Base-by-base conservation (phyloP, 2,113 vertebrate genomes). In the Labeo catla region DNA sequence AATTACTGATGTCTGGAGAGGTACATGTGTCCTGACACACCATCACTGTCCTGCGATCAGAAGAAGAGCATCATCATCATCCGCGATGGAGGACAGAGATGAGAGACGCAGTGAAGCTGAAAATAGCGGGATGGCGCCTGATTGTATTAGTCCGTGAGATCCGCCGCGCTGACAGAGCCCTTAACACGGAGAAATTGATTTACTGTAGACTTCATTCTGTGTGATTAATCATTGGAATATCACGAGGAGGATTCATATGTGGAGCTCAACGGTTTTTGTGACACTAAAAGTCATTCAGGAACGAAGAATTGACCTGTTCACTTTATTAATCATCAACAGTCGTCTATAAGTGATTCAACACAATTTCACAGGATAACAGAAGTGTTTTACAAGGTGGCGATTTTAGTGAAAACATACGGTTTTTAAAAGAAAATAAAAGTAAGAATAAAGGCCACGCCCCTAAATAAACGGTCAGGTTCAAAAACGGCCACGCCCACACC, bases 61-160 rank as follows among this genome's bases (percentile, higher is more conserved):
- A 45, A 54, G 47, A 6, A 59, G 49, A 59, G 52, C 57, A n/a
- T 54, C 52, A 16, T 81, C 76, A 47, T 85, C 54, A 61, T 72
- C 66, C 8, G 54, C 50, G 83, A 28, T 68, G 59, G 34, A 86
- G 68, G 76, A 13, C 45, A 83, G 82, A 77, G 43, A 59, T 8
- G 52, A 57, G 73, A 78, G 47, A 77, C 43, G 88, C 88, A 87
- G 23, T 83, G 72, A 74, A 89, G 88, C 88, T 89, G 88, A 89
- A 89, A 79, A 89, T 78, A 68, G 78, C 73, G 16, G 70, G 65
- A 68, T 39, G 66, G 8, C 28, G 15, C 16, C 34, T 70, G 66
- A 89, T 81, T 84, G 76, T 77, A 36, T 86, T 85, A 54, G 39
- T 79, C 45, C 43, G 74, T 73, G 66, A 19, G 49, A 47, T 81